These are phyloP conservation scores for Isurus oxyrinchus DNA, from an alignment of 2,113 vertebrate genomes.

Conservation along the genomic window DNA sequence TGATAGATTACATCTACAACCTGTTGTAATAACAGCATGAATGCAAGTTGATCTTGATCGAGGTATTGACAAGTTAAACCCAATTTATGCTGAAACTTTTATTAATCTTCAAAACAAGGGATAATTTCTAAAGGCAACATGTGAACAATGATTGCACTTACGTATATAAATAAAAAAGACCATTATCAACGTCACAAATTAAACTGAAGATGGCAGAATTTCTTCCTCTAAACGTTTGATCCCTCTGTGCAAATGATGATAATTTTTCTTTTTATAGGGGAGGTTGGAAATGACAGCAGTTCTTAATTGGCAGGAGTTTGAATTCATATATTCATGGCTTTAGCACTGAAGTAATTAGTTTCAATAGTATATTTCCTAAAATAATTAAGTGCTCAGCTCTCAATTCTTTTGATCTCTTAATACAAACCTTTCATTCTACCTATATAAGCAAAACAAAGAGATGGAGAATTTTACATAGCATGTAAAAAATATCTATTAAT, in stretches of 20 bases:
- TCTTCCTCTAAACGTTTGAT: background rate
- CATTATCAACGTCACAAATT: background rate
- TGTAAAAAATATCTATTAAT: background rate
- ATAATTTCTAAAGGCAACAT: background rate
- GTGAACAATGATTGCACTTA: background rate
- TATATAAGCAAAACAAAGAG: background rate
- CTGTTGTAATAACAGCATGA: too few relatives aligned
- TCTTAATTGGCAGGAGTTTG: background rate
- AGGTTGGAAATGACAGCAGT: background rate
- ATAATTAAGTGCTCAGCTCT: background rate
- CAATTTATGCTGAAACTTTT: background rate
- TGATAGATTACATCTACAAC: too few relatives aligned
- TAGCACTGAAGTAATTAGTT: background rate
- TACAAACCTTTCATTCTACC: background rate
- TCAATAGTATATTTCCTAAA: background rate
- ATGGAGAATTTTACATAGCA: background rate
- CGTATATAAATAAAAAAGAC: background rate
- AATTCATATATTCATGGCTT: background rate
- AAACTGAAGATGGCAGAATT: background rate
- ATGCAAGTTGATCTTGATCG: too few relatives aligned
- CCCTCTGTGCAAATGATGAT: background rate
- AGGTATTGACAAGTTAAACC: background rate
- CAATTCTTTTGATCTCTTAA: background rate
- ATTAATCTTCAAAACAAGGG: background rate
- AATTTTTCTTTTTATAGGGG: background rate